Percentiles rank a stretch among this genome's conserved stretches.
These are phyloP conservation scores for Trachelus troglodyta DNA, from an alignment of 2,888 invertebrate species.

Conservation along the genomic window DNA sequence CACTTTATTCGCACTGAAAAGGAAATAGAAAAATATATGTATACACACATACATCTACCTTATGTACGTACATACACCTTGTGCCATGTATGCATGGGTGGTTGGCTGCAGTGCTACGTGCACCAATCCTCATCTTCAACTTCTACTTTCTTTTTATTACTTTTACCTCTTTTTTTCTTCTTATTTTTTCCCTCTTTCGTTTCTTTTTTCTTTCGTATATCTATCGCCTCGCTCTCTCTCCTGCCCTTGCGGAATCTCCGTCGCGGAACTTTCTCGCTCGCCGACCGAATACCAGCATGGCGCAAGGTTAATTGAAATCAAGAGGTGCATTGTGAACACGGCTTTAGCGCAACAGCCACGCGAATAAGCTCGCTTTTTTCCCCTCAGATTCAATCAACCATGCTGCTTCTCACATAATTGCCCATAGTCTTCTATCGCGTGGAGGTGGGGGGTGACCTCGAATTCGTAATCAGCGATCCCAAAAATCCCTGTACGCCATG, in stretches of 20 bases:
- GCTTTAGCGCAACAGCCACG: constrained; percentile 30
- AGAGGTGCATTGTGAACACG: constrained; percentile 37
- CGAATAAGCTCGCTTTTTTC: neutral
- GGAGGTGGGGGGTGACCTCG: no score
- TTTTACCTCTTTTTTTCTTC: neutral
- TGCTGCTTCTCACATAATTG: no score
- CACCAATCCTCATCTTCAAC: neutral
- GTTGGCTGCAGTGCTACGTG: neutral
- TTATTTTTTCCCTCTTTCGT: neutral
- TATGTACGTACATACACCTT: neutral
- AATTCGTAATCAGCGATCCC: no score
- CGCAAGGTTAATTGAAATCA: constrained; percentile 40
- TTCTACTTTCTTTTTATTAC: neutral
- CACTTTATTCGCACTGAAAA: neutral
- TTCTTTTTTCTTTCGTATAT: constrained; percentile 11
- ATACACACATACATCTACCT: no score
- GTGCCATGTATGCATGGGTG: neutral
- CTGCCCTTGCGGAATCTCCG: constrained; percentile 7
- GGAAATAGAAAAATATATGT: neutral
- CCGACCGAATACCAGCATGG: constrained; percentile 31
- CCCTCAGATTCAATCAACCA: neutral
- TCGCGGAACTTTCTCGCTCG: neutral
- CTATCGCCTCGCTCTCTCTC: constrained; percentile 13
- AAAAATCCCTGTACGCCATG: no score
- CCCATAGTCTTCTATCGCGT: neutral